Evolutionary conservation across 2,797 vertebrate species (phyloP).

Genomic region (Avahi laniger): DNA sequence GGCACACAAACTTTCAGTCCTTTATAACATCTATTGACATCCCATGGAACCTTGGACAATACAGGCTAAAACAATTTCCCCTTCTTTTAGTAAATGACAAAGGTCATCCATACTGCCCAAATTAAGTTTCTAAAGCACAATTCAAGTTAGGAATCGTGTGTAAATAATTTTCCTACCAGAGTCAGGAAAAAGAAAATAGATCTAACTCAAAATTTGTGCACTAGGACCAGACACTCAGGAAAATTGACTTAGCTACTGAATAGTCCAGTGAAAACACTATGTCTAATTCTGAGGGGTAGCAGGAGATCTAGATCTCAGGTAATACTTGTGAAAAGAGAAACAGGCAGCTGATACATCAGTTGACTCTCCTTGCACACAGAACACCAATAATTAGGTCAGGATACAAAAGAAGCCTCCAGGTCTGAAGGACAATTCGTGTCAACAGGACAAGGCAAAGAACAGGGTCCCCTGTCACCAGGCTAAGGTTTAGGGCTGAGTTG

Average conservation of each 20-base stretch:
- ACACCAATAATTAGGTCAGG: not conserved
- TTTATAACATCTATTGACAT: not conserved
- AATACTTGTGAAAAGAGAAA: not conserved
- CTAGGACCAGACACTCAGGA: not conserved
- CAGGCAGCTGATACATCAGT: not conserved
- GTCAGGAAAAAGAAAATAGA: not conserved
- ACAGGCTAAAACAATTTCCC: not conserved
- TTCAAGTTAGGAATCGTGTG: not conserved
- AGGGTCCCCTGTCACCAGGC: not conserved
- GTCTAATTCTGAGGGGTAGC: not conserved
- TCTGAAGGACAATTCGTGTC: not conserved
- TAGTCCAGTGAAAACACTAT: not conserved
- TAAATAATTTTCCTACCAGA: not conserved
- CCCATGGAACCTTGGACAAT: not conserved
- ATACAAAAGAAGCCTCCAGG: not conserved
- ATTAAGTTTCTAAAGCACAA: constrained; percentile 2
- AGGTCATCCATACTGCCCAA: not conserved
- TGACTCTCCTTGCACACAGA: not conserved
- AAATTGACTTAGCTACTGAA: not conserved
- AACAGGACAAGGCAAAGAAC: not conserved
- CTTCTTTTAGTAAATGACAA: not conserved
- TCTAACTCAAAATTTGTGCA: not conserved
- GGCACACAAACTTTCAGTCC: not conserved
- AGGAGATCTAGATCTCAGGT: not conserved
- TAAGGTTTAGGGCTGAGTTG: not conserved